Conservation (phyloP, 1,140 invertebrate genomes). For the Akabosia matsudoensis region DNA sequence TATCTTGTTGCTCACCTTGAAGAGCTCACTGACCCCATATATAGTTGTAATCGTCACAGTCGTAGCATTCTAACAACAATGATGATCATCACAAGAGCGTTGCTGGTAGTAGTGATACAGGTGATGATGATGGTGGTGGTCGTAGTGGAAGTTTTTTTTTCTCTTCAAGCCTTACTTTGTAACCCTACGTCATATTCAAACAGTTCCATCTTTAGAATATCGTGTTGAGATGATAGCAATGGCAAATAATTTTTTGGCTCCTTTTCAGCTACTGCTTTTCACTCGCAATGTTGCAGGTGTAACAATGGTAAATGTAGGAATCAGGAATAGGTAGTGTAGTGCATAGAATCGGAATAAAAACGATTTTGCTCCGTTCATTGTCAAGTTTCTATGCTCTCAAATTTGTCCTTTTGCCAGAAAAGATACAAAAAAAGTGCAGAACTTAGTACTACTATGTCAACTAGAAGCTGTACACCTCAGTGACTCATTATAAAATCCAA, state of each 20-base stretch:
- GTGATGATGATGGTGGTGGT: slow-evolving; percentile 7
- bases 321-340: too few relatives aligned
- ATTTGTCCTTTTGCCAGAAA: too few relatives aligned
- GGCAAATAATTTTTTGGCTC: not conserved
- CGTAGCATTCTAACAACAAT: not conserved
- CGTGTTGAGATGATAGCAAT: not conserved
- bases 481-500: too few relatives aligned
- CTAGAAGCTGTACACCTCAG: too few relatives aligned
- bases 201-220: not conserved
- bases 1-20: slow-evolving; percentile 43
- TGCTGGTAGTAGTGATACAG: not conserved
- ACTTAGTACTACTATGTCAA: too few relatives aligned
- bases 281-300: too few relatives aligned
- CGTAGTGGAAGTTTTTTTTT: not conserved
- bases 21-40: slow-evolving; percentile 42
- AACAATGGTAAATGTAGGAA: too few relatives aligned
- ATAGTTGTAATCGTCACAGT: slow-evolving; percentile 8
- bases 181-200: not conserved
- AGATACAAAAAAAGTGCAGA: too few relatives aligned
- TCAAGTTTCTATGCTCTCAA: too few relatives aligned
- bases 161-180: not conserved
- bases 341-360: too few relatives aligned
- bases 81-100: not conserved
- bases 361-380: too few relatives aligned
- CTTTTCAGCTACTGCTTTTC: not conserved